phyloP scores from a whole-genome alignment of 2,888 invertebrate species.

The Phyllotreta striolata region DNA sequence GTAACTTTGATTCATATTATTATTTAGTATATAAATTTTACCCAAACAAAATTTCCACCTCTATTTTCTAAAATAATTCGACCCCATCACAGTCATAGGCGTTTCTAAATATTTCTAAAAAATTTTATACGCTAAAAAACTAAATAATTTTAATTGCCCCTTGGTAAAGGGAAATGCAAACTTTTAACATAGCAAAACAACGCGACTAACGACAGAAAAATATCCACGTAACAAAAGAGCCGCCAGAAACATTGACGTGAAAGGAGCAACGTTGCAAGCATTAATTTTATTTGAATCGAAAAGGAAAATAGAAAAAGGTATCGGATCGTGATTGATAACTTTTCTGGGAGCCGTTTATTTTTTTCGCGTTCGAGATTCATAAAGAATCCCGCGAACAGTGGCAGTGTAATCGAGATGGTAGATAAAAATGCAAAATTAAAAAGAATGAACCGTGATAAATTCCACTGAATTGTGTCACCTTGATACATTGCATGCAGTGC shows the following conservation, averaged over 20 bases:
- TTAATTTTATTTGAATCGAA: constrained; percentile 40
- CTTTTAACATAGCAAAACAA: constrained; percentile 1
- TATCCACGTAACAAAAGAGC: constrained; percentile 20
- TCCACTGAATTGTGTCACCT: no score
- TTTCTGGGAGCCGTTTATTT: constrained; percentile 34
- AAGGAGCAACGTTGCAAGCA: constrained; percentile 27
- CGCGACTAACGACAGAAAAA: constrained; percentile 10
- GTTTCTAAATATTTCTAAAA: constrained; percentile 1
- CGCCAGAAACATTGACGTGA: constrained; percentile 26
- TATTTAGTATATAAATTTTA: constrained; percentile 9
- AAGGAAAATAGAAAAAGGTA: constrained; percentile 30
- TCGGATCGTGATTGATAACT: constrained; percentile 43
- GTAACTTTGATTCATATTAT: constrained; percentile 10
- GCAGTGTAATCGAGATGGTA: constrained; percentile 6
- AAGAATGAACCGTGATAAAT: no score
- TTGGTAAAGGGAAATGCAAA: not conserved
- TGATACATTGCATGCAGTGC: no score
- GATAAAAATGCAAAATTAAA: not conserved
- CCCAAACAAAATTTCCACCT: constrained; percentile 3
- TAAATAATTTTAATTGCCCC: not conserved
- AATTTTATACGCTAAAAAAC: no score
- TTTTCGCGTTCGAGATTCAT: constrained; percentile 43
- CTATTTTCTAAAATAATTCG: constrained; percentile 9
- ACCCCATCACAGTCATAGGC: not conserved
- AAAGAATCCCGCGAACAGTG: constrained; percentile 34